phyloP scores from a whole-genome alignment of 2,113 vertebrate species.

The Pardalotus punctatus region DNA sequence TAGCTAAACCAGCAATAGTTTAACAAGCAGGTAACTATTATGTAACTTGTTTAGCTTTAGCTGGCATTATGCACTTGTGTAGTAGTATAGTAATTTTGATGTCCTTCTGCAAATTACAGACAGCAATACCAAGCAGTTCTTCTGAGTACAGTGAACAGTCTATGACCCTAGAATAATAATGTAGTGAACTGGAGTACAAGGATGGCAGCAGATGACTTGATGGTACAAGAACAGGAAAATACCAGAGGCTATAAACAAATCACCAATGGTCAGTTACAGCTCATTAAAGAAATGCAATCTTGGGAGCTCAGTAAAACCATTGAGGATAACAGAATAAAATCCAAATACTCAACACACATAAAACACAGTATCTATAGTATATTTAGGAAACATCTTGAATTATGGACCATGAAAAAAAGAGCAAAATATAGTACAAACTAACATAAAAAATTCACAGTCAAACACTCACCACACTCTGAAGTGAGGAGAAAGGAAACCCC shows the following conservation, averaged over 20 bases:
- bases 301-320: not conserved
- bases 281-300: not conserved
- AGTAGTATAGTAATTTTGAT: not conserved
- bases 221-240: not conserved
- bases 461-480: not conserved
- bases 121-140: not conserved
- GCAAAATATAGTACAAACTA: not conserved
- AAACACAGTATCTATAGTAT: not conserved
- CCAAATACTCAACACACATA: not conserved
- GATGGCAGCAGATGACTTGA: not conserved
- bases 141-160: not conserved
- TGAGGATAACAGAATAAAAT: not conserved
- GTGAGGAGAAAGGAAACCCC: not conserved
- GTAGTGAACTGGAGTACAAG: not conserved
- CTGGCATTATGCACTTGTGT: not conserved
- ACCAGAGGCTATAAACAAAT: not conserved
- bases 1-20: not conserved
- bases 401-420: not conserved
- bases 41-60: not conserved
- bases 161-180: not conserved
- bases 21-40: not conserved
- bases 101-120: not conserved
- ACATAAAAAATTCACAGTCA: not conserved
- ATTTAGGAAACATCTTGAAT: not conserved
- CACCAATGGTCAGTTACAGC: not conserved